Percentiles rank a stretch among this genome's conserved stretches.
Evolutionary conservation across 2,797 vertebrate genomes (phyloP).

Genomic region (Craterocephalus amniculus): DNA sequence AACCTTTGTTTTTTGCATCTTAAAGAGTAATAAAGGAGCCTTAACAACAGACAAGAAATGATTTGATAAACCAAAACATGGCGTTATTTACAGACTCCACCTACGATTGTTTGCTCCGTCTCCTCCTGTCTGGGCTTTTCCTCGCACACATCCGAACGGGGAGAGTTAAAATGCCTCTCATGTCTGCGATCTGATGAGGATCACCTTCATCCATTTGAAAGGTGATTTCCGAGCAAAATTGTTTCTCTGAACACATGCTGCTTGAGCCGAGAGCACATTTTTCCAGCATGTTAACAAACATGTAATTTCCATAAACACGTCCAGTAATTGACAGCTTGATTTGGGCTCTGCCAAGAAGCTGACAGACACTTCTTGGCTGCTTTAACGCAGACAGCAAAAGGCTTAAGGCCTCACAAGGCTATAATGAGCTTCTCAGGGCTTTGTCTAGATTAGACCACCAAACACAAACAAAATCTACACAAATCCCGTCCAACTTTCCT

Average conservation of each 20-base stretch:
- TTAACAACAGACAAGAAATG: slow-evolving; percentile 50
- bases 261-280: slow-evolving; percentile 86
- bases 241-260: slow-evolving; percentile 85
- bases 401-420: slow-evolving; percentile 77
- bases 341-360: slow-evolving; percentile 82
- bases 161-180: slow-evolving; percentile 75
- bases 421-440: slow-evolving; percentile 81
- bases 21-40: slow-evolving; percentile 43
- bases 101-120: slow-evolving; percentile 64
- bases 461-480: slow-evolving; percentile 69
- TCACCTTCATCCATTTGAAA: slow-evolving; percentile 83
- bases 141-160: slow-evolving; percentile 50
- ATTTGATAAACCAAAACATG: slow-evolving; percentile 65
- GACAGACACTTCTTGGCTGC: slow-evolving; percentile 80
- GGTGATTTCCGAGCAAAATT: slow-evolving; percentile 84
- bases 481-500: slow-evolving; percentile 66
- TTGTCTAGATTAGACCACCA: slow-evolving; percentile 76
- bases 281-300: slow-evolving; percentile 88
- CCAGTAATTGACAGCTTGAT: slow-evolving; percentile 88
- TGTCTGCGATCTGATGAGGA: slow-evolving; percentile 82
- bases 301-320: slow-evolving; percentile 89
- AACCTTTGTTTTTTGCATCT: slow-evolving; percentile 20
- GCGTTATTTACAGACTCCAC: slow-evolving; percentile 54
- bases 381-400: slow-evolving; percentile 76
- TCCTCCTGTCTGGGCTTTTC: slow-evolving; percentile 58